phyloP scores from a whole-genome alignment of 2,888 invertebrate species.

The Idaea aversata region DNA sequence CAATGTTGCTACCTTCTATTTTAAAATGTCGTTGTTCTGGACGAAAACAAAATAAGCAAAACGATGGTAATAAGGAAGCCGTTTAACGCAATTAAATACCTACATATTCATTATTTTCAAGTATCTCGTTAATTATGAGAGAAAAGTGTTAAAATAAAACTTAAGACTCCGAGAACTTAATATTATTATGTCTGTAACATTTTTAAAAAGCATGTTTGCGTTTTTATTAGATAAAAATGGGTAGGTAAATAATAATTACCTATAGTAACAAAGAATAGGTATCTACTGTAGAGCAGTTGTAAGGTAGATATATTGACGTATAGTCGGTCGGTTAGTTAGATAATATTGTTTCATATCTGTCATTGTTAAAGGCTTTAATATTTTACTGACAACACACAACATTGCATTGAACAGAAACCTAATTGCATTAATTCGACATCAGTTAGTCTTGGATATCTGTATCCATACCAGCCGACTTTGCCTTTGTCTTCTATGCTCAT shows the following conservation, averaged over 20 bases:
- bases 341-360: conserved; percentile 33
- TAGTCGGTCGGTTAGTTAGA: conserved; percentile 15
- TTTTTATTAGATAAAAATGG: too few relatives aligned
- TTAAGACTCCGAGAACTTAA: not conserved
- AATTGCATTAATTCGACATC: conserved; percentile 35
- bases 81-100: not conserved
- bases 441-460: conserved; percentile 23
- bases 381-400: conserved; percentile 33
- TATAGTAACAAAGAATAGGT: too few relatives aligned
- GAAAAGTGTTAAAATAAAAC: conserved; percentile 11
- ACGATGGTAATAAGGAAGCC: not conserved
- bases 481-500: not conserved
- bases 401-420: conserved; percentile 35
- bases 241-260: too few relatives aligned
- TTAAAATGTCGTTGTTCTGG: not conserved
- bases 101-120: conserved; percentile 3
- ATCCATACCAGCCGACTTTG: conserved; percentile 11
- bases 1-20: not conserved
- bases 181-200: not conserved
- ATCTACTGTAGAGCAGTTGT: not conserved
- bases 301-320: not conserved
- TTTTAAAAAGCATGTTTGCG: not conserved
- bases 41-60: not conserved
- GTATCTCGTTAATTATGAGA: conserved; percentile 4
- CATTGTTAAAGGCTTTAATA: conserved; percentile 28